A percentile compares a stretch with the other conserved stretches of the same genome.
Conservation (phyloP, 2,113 vertebrate genomes). For the Nyctereutes procyonoides region DNA sequence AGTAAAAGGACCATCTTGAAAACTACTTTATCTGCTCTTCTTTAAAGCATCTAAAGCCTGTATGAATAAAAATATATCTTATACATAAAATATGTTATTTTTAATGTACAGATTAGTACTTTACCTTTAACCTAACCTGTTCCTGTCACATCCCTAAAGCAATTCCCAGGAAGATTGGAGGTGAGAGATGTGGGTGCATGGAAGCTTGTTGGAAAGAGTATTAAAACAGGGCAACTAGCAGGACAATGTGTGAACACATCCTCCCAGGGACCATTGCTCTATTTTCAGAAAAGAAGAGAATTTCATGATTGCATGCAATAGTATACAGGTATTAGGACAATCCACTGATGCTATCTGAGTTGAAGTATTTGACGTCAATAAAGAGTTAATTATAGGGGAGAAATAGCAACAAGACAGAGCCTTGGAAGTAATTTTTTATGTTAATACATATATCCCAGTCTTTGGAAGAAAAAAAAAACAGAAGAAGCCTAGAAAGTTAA, state of each 20-base stretch:
- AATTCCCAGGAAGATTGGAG: not conserved
- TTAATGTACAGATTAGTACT: not conserved
- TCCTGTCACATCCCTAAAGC: not conserved
- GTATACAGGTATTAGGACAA: not conserved
- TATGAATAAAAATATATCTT: not conserved
- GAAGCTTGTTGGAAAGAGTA: not conserved
- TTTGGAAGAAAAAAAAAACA: not conserved
- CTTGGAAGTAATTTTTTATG: not conserved
- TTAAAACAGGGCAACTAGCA: not conserved
- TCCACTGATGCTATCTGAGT: not conserved
- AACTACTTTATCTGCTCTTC: not conserved
- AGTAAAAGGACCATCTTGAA: not conserved
- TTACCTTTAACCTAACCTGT: not conserved
- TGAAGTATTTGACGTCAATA: not conserved
- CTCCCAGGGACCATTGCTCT: not conserved
- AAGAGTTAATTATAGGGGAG: not conserved
- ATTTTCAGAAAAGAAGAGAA: not conserved
- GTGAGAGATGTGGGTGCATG: not conserved
- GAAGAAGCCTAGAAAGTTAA: not conserved
- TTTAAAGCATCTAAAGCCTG: not conserved
- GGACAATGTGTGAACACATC: not conserved
- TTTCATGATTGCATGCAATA: not conserved
- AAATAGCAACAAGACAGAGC: not conserved
- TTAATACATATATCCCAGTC: not conserved
- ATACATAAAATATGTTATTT: not conserved